phyloP scores from a whole-genome alignment of 2,113 vertebrate genomes.

The Caloenas nicobarica region DNA sequence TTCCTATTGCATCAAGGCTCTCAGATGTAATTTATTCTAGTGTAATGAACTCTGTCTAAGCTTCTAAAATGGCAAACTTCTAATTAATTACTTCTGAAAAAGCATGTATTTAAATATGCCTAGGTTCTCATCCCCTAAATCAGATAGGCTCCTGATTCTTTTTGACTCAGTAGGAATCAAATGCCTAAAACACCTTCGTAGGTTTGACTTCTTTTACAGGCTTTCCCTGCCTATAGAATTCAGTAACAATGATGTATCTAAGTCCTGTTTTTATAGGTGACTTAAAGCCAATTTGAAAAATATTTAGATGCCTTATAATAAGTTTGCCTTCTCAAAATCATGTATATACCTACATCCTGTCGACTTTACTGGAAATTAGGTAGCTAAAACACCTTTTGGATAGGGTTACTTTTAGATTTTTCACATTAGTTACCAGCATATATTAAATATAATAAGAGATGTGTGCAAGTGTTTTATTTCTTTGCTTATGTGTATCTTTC shows the following conservation, averaged over 20 bases:
- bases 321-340: not conserved
- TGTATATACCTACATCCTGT: not conserved
- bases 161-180: not conserved
- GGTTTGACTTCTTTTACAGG: not conserved
- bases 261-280: not conserved
- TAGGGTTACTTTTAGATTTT: not conserved
- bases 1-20: not conserved
- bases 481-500: not conserved
- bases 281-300: not conserved
- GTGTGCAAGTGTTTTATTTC: not conserved
- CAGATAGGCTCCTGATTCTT: not conserved
- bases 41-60: constrained; percentile 13
- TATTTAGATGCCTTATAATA: not conserved
- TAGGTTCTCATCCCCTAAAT: not conserved
- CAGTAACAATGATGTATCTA: not conserved
- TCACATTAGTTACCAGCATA: not conserved
- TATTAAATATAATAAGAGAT: not conserved
- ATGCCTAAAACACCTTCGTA: not conserved
- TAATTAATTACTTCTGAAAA: constrained; percentile 35
- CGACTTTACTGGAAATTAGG: not conserved
- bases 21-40: constrained; percentile 44
- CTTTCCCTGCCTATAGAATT: not conserved
- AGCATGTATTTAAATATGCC: not conserved
- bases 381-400: not conserved
- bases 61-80: constrained; percentile 40